Evolutionary conservation across 2,113 vertebrate species (phyloP).

Genomic region (Trematomus loennbergii): DNA sequence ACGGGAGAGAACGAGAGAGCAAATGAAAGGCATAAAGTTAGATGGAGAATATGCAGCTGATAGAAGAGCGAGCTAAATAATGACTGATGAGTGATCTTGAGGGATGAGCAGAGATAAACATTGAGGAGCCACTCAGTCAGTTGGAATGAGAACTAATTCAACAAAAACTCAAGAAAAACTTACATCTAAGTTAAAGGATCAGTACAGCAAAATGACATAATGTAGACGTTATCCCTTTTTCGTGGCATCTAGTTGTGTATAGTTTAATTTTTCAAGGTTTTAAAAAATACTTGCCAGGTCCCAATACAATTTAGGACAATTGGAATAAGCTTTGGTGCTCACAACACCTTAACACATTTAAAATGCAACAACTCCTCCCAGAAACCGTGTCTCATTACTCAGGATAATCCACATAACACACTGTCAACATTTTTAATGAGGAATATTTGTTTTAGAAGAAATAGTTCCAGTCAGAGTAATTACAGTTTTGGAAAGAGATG

Average conservation of each 20-base stretch:
- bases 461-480: neutral
- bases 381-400: neutral
- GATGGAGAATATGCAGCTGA: constrained; percentile 54
- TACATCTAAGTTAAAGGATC: constrained; percentile 19
- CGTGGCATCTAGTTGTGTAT: neutral
- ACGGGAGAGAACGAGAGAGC: constrained; percentile 64
- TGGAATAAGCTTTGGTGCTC: too few relatives aligned
- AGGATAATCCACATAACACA: neutral
- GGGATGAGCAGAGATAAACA: constrained; percentile 41
- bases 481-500: neutral
- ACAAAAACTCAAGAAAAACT: constrained; percentile 12
- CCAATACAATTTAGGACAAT: neutral
- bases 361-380: constrained; percentile 18
- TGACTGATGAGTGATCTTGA: constrained; percentile 42
- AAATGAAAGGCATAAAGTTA: constrained; percentile 66
- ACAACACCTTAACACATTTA: too few relatives aligned
- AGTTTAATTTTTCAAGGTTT: neutral
- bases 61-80: constrained; percentile 46
- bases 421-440: neutral
- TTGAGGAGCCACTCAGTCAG: constrained; percentile 11
- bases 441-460: neutral
- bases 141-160: constrained; percentile 1
- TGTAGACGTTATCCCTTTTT: neutral
- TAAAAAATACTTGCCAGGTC: neutral
- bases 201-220: constrained; percentile 4